Percentiles rank a stretch among this genome's conserved stretches.
phyloP scores from a whole-genome alignment of 2,797 vertebrate genomes.

The Pelochelys cantorii region DNA sequence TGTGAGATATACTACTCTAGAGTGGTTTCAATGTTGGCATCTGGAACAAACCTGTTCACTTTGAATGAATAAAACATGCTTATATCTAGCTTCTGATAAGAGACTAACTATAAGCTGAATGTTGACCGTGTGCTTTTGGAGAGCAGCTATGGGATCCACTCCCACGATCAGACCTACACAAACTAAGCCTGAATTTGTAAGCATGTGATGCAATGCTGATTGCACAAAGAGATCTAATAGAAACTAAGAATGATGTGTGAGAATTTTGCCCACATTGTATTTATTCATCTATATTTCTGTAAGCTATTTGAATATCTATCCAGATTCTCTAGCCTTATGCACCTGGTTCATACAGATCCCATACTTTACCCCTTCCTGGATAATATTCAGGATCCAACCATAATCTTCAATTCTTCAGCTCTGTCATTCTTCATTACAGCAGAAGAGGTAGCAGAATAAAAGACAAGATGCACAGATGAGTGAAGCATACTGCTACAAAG shows the following conservation, averaged over 20 bases:
- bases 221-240: neutral
- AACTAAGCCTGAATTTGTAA: conserved; percentile 3
- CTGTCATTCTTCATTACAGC: conserved; percentile 56
- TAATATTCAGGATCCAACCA: neutral
- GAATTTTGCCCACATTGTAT: neutral
- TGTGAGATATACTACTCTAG: neutral
- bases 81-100: neutral
- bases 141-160: neutral
- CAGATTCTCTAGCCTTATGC: conserved; percentile 10
- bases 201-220: neutral
- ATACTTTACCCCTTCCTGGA: neutral
- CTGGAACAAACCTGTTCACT: neutral
- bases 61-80: accelerated
- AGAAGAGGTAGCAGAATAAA: conserved; percentile 70
- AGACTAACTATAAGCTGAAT: neutral
- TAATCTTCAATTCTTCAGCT: conserved; percentile 12
- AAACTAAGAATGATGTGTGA: neutral
- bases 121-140: neutral
- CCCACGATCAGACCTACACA: accelerated
- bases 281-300: neutral
- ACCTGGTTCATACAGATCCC: neutral
- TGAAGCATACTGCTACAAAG: conserved; percentile 42
- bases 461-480: conserved; percentile 69
- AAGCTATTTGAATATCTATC: conserved; percentile 6
- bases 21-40: neutral